Conservation (phyloP, 64 coral and sea anemone genomes). For the Montipora cactus region DNA sequence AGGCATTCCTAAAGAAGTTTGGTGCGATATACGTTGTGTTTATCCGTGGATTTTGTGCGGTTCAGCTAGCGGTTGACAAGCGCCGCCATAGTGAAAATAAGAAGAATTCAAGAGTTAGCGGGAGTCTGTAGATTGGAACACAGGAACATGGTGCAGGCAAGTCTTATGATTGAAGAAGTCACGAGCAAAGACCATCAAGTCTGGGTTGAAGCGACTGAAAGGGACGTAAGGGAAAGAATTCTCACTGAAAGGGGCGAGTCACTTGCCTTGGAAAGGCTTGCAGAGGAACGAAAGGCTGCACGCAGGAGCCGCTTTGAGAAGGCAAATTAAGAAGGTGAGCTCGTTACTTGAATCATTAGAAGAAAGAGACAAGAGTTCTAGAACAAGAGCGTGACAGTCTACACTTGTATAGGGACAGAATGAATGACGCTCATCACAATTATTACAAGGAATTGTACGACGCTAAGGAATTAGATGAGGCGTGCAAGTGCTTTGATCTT, state of each 20-base stretch:
- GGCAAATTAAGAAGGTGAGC: conserved; percentile 56
- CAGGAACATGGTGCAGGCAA: neutral
- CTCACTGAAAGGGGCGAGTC: neutral
- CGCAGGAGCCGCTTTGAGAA: conserved; percentile 7
- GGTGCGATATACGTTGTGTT: neutral
- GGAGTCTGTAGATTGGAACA: conserved; percentile 13
- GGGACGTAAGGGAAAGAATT: neutral
- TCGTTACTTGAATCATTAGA: neutral
- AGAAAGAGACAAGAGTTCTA: conserved; percentile 3
- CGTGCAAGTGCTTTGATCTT: conserved; percentile 46
- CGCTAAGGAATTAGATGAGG: conserved; percentile 1
- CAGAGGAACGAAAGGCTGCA: conserved; percentile 5
- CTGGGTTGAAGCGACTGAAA: neutral
- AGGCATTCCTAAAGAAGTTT: neutral
- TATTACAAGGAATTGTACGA: conserved; percentile 24
- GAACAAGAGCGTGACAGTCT: conserved; percentile 48
- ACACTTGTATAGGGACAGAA: conserved; percentile 30
- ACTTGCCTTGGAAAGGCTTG: conserved; percentile 6
- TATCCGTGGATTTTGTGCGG: conserved; percentile 2
- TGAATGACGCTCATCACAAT: conserved; percentile 34
- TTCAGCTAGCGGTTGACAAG: neutral
- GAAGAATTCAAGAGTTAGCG: conserved; percentile 13
- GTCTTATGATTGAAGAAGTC: neutral
- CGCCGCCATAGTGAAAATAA: neutral
- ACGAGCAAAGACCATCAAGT: neutral